phyloP scores from a whole-genome alignment of 2,888 invertebrate genomes.

The Eulithis testata region DNA sequence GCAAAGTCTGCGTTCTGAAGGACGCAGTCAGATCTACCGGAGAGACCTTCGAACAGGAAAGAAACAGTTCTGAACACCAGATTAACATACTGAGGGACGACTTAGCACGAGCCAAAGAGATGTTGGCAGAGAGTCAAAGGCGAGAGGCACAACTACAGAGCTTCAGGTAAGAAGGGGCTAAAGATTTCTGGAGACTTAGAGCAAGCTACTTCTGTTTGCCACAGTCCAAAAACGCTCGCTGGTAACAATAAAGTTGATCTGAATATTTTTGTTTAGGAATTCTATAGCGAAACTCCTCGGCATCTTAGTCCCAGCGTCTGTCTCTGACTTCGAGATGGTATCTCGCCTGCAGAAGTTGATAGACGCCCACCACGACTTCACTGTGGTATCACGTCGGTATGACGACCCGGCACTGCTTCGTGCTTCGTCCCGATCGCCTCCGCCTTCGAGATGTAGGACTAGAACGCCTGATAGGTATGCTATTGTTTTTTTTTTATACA shows the following conservation, averaged over 20 bases:
- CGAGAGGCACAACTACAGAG: slow-evolving; percentile 91
- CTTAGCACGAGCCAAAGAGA: slow-evolving; percentile 89
- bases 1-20: slow-evolving; percentile 89
- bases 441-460: slow-evolving; percentile 74
- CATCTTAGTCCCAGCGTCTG: slow-evolving; percentile 86
- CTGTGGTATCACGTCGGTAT: slow-evolving; percentile 90
- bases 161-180: slow-evolving; percentile 77
- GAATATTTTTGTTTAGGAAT: slow-evolving; percentile 68
- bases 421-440: slow-evolving; percentile 78
- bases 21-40: slow-evolving; percentile 88
- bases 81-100: slow-evolving; percentile 90
- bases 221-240: too few species aligned
- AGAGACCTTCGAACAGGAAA: slow-evolving; percentile 88
- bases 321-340: slow-evolving; percentile 90
- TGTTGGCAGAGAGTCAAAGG: slow-evolving; percentile 89
- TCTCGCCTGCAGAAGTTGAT: slow-evolving; percentile 92
- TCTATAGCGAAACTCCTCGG: slow-evolving; percentile 90
- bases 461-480: slow-evolving; percentile 82
- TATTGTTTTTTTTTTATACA: too few species aligned
- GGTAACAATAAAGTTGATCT: not conserved
- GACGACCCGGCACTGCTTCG: slow-evolving; percentile 75
- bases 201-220: too few species aligned
- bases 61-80: slow-evolving; percentile 88
- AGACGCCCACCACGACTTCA: slow-evolving; percentile 94
- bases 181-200: not conserved